phyloP scores from a whole-genome alignment of 2,113 vertebrate species.

The Chloebia gouldiae region DNA sequence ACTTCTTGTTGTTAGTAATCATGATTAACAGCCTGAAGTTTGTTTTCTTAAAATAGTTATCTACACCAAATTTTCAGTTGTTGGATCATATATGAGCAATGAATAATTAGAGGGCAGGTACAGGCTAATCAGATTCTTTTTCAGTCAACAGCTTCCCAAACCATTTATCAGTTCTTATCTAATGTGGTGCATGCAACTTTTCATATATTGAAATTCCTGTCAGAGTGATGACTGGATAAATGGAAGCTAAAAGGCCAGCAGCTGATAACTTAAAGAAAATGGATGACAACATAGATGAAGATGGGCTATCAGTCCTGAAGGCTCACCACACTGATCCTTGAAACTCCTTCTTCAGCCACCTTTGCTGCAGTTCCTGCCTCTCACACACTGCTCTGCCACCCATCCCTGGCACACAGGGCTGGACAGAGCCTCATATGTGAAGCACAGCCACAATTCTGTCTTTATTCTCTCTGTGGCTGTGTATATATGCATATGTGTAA shows the following conservation, averaged over 20 bases:
- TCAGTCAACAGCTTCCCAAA: neutral
- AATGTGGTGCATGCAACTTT: neutral
- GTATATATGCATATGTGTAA: too few species aligned
- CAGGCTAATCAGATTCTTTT: neutral
- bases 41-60: neutral
- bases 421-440: accelerated
- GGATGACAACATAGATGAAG: neutral
- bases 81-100: neutral
- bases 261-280: neutral
- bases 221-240: neutral
- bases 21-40: neutral
- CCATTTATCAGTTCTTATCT: neutral
- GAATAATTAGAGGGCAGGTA: neutral
- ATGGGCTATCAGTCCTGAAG: neutral
- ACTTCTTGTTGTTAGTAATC: neutral
- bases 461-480: neutral
- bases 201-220: neutral
- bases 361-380: neutral
- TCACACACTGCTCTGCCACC: neutral
- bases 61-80: neutral
- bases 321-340: accelerated
- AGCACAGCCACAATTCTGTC: neutral
- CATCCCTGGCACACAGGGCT: accelerated
- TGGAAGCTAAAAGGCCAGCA: neutral
- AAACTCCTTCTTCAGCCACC: neutral